Percentiles rank a stretch among this genome's conserved stretches.
These are phyloP conservation scores for Scaptomyza graminum DNA, from an alignment of 1,140 invertebrate genomes.

Conservation along the genomic window DNA sequence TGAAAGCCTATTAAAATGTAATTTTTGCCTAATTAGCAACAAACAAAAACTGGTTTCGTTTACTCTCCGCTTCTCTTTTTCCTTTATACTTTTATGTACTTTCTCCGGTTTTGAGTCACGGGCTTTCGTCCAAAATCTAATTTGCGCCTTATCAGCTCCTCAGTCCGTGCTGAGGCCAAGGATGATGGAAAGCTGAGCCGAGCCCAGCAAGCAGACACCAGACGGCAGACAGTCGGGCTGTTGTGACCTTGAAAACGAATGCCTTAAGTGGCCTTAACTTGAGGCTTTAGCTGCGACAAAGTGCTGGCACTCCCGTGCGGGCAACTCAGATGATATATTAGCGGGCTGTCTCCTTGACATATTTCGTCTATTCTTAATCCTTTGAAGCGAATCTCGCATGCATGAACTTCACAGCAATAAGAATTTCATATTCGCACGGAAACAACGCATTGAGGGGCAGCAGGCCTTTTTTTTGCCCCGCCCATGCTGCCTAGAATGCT, in stretches of 20 bases:
- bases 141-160: conserved; percentile 70
- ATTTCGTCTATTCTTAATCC: conserved; percentile 49
- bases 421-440: conserved; percentile 75
- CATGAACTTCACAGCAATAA: conserved; percentile 53
- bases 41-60: conserved; percentile 56
- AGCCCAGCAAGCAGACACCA: not conserved
- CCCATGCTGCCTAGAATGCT: not conserved
- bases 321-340: conserved; percentile 34
- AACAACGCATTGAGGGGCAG: conserved; percentile 61
- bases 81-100: conserved; percentile 10
- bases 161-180: conserved; percentile 48
- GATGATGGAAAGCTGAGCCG: conserved; percentile 25
- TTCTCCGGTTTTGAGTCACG: conserved; percentile 45
- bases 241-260: conserved; percentile 50
- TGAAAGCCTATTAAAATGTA: conserved; percentile 77
- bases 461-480: conserved; percentile 2
- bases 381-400: conserved; percentile 48
- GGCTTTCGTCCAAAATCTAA: conserved; percentile 62
- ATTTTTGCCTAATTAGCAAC: conserved; percentile 82
- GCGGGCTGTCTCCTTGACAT: conserved; percentile 10
- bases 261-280: conserved; percentile 64
- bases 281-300: conserved; percentile 44
- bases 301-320: conserved; percentile 32
- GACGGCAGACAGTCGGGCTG: not conserved
- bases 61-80: not conserved